Conservation (phyloP, 2,888 invertebrate species). For the Lasioglossum zephyrum region DNA sequence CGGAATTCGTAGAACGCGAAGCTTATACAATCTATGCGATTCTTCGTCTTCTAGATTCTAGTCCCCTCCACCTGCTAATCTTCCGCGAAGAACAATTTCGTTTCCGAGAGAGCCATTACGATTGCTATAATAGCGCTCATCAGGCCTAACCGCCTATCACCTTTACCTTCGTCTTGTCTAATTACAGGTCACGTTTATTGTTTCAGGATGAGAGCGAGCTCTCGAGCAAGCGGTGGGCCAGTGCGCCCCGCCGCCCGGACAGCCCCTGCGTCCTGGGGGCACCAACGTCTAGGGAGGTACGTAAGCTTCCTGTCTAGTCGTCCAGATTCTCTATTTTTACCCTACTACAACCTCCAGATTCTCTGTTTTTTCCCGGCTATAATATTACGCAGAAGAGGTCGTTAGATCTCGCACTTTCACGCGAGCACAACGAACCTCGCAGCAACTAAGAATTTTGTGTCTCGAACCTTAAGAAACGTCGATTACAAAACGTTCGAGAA, state of each 20-base stretch:
- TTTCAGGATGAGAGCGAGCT: conserved; percentile 90
- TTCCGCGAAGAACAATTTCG: conserved; percentile 69
- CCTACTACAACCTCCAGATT: background rate
- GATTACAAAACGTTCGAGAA: background rate
- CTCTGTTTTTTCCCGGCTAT: background rate
- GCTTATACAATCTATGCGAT: background rate
- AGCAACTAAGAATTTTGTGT: background rate
- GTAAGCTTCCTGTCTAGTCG: conserved; percentile 40
- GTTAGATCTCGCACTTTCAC: background rate
- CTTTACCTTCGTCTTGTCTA: conserved; percentile 73
- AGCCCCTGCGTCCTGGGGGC: conserved; percentile 84
- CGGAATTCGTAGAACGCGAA: background rate
- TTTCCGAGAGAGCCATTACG: conserved; percentile 68
- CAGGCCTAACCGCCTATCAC: conserved; percentile 69
- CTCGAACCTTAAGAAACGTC: background rate
- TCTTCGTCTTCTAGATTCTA: background rate
- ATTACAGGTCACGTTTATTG: conserved; percentile 79
- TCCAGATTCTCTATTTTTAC: background rate
- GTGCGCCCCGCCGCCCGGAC: conserved; percentile 88
- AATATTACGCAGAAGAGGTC: background rate
- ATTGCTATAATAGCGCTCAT: conserved; percentile 73
- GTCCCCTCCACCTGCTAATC: conserved; percentile 52
- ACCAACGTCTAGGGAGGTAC: conserved; percentile 83
- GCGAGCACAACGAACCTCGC: background rate
- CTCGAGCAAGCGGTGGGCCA: conserved; percentile 89